Evolutionary conservation across 2,113 vertebrate species (phyloP), one percentile per base, ranked within the genome.

Genomic region (Asarcornis scutulata): DNA sequence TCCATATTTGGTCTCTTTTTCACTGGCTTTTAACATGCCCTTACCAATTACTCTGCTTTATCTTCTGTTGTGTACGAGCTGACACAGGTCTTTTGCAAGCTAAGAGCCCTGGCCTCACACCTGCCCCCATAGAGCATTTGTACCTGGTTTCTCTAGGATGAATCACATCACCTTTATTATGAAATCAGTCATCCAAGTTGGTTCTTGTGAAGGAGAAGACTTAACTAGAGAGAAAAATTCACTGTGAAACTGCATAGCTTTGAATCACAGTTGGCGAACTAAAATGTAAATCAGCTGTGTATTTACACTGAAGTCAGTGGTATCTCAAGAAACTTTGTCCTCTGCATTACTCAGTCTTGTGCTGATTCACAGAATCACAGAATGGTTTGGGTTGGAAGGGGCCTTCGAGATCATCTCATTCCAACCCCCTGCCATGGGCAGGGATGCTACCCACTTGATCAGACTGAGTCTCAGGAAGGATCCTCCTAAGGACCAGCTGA

Each of bases 271-370:
- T 27, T 74, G 5, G 27, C 16, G 23, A 52, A 25, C 26, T 44
- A 29, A 77, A 86, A 86, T 36, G 15, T 26, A 8, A 34, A 83
- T 25, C 5, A 4, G 1, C 25, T 63, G 5, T 44, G n/a, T 36
- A 72, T 75, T 71, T 36, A 50, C 27, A 36, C 42, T 27, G 42
- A 64, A 60, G 27, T 2, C 13, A 38, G 21, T 44, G 42, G 18
- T 36, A 40, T 29, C 13, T 59, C 42, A 11, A 40, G 52, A 21
- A 91, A 52, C 10, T 27, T 40, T 83, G 21, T 52, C 11, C 38
- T 68, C 4, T 2, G 14, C 17, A 25, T 53, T 71, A 48, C 11
- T 40, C 14, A 18, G 52, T 76, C n/a, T 68, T 1, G 0, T 25
- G 34, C 8, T 59, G 21, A 68, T 72, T 36, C 42, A 69, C 29